These are phyloP conservation scores for Trididemnum nubilum DNA, from an alignment of 23 tunicate genomes.

Conservation along the genomic window DNA sequence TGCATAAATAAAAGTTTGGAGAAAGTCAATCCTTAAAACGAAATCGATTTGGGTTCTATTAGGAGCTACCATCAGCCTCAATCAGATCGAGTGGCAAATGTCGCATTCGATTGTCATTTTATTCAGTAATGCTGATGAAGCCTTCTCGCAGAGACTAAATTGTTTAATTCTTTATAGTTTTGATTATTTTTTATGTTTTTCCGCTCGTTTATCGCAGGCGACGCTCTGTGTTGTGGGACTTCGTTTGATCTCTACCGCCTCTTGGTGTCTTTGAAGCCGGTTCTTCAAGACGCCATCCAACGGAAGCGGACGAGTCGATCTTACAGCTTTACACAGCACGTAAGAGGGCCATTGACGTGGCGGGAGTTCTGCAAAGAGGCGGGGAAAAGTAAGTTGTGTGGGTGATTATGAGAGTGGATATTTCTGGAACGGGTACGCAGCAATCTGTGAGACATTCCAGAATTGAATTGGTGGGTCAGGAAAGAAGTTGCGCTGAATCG, in stretches of 20 bases:
- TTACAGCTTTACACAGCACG: slow-evolving; percentile 69
- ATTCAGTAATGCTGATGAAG: too few relatives aligned
- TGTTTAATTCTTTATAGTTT: background rate
- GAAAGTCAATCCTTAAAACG: too few relatives aligned
- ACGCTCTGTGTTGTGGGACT: slow-evolving; percentile 35
- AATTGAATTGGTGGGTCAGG: too few relatives aligned
- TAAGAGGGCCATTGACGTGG: slow-evolving; percentile 98
- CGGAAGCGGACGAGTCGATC: slow-evolving; percentile 56
- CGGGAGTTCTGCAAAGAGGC: slow-evolving; percentile 94
- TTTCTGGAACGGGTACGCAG: too few relatives aligned
- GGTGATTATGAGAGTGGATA: background rate
- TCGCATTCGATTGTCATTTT: too few relatives aligned
- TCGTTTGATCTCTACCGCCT: slow-evolving; percentile 56
- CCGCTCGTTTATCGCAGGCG: slow-evolving; percentile 40
- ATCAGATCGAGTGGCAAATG: too few relatives aligned
- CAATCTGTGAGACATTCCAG: too few relatives aligned
- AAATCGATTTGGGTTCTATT: too few relatives aligned
- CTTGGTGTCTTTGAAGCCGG: slow-evolving; percentile 69
- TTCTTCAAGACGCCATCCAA: slow-evolving; percentile 97
- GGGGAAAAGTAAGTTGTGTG: slow-evolving; percentile 55
- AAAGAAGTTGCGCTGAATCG: too few relatives aligned
- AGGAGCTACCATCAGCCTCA: too few relatives aligned
- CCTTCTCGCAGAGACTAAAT: too few relatives aligned
- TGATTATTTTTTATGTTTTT: background rate
- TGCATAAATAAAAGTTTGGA: too few relatives aligned